Conservation (phyloP, 2,888 invertebrate genomes). For the Spisula subtruncata region DNA sequence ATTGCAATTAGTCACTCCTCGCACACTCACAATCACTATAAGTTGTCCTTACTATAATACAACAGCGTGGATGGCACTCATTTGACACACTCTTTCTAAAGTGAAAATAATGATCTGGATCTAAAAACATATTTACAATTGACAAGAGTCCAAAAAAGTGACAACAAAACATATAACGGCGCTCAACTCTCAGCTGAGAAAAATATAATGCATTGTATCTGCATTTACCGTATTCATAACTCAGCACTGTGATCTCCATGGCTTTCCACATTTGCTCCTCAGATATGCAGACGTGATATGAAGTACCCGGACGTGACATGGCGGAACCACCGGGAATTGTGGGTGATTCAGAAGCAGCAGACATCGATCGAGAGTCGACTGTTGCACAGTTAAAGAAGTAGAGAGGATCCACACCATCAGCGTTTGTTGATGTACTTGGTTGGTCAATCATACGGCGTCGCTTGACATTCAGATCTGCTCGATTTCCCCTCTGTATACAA, state of each 20-base stretch:
- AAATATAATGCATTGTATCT: not conserved
- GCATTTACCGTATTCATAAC: constrained; percentile 72
- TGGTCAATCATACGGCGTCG: constrained; percentile 40
- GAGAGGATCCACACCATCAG: constrained; percentile 52
- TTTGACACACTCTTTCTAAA: no score
- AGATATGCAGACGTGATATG: constrained; percentile 60
- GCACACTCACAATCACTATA: no score
- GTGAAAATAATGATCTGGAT: no score
- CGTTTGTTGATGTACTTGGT: constrained; percentile 21
- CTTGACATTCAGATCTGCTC: constrained; percentile 52
- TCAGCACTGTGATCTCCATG: constrained; percentile 70
- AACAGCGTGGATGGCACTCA: no score
- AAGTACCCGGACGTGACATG: constrained; percentile 63
- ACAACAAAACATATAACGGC: no score
- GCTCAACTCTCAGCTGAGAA: no score
- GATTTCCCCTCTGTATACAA: constrained; percentile 57
- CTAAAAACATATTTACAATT: no score
- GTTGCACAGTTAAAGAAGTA: constrained; percentile 64
- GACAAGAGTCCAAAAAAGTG: no score
- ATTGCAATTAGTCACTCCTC: no score
- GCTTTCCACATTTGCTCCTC: constrained; percentile 75
- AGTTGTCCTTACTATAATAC: no score
- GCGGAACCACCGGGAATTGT: constrained; percentile 26
- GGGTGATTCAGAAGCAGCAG: constrained; percentile 33
- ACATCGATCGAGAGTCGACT: constrained; percentile 24